A percentile compares a stretch with the other conserved stretches of the same genome.
These are phyloP conservation scores for Sinocyclocheilus maitianheensis DNA, from an alignment of 2,113 vertebrate species.

Conservation along the genomic window DNA sequence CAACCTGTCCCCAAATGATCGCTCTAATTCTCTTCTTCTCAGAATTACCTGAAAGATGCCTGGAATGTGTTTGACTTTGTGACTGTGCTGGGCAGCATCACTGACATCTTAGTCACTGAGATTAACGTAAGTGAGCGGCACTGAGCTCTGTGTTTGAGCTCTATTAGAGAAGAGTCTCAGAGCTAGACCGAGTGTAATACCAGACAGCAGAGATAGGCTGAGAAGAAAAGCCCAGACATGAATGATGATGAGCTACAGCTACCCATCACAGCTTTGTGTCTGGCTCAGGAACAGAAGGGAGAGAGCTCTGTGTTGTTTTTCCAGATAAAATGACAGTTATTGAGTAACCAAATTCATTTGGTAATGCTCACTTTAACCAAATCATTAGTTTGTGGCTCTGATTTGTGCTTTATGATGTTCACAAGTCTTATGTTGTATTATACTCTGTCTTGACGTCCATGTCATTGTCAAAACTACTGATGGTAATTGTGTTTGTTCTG, in stretches of 20 bases:
- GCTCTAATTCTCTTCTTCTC: conserved; percentile 45
- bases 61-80: conserved; percentile 99
- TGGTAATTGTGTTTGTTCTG: conserved; percentile 53
- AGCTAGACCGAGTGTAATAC: background rate
- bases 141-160: background rate
- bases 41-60: conserved; percentile 97
- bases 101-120: conserved; percentile 97
- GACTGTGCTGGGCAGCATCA: conserved; percentile 97
- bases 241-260: background rate
- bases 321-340: background rate
- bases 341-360: background rate
- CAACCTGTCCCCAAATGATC: background rate
- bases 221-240: background rate
- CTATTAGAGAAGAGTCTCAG: background rate
- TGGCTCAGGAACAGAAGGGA: background rate
- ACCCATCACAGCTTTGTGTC: background rate
- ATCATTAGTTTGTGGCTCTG: background rate
- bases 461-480: conserved; percentile 48
- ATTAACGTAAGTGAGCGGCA: conserved; percentile 87
- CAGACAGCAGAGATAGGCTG: background rate
- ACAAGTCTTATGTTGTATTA: background rate
- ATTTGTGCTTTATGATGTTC: background rate
- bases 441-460: conserved; percentile 39
- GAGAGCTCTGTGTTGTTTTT: background rate
- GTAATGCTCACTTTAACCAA: background rate